These are phyloP conservation scores for Thalpophila matura DNA, from an alignment of 2,888 invertebrate genomes.

Conservation along the genomic window DNA sequence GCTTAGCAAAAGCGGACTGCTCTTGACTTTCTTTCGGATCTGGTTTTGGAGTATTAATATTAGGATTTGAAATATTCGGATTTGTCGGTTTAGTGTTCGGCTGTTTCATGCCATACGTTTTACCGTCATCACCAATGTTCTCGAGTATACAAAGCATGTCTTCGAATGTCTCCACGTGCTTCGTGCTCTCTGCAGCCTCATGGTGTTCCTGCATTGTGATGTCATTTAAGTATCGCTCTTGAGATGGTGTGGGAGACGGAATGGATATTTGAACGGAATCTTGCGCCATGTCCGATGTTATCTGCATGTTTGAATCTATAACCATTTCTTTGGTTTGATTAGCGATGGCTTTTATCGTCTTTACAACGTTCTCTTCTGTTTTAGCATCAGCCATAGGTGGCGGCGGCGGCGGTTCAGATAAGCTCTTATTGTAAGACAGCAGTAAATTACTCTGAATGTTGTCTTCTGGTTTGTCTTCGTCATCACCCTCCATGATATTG, in stretches of 20 bases:
- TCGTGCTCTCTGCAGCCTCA: slow-evolving; percentile 87
- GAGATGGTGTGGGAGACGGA: slow-evolving; percentile 92
- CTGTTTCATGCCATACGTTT: slow-evolving; percentile 78
- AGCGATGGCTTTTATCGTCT: slow-evolving; percentile 89
- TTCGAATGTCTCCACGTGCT: slow-evolving; percentile 92
- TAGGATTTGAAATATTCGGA: slow-evolving; percentile 66
- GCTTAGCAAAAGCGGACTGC: slow-evolving; percentile 74
- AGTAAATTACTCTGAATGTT: slow-evolving; percentile 77
- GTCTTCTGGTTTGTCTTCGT: slow-evolving; percentile 87
- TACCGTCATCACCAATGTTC: slow-evolving; percentile 90
- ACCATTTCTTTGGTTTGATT: slow-evolving; percentile 91
- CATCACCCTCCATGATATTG: slow-evolving; percentile 87
- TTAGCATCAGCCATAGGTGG: slow-evolving; percentile 69
- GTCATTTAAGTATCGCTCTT: slow-evolving; percentile 92
- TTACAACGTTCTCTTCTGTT: slow-evolving; percentile 83
- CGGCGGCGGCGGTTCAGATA: slow-evolving; percentile 71
- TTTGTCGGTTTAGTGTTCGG: slow-evolving; percentile 64
- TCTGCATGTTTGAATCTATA: slow-evolving; percentile 90
- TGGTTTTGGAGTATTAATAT: slow-evolving; percentile 65
- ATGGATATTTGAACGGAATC: slow-evolving; percentile 93
- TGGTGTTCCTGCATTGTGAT: slow-evolving; percentile 91
- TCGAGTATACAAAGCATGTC: slow-evolving; percentile 93
- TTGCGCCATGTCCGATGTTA: slow-evolving; percentile 90
- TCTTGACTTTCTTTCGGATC: slow-evolving; percentile 77
- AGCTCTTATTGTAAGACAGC: slow-evolving; percentile 78